Evolutionary conservation across 2,888 invertebrate species (phyloP).

Genomic region (Frankliniella fusca): DNA sequence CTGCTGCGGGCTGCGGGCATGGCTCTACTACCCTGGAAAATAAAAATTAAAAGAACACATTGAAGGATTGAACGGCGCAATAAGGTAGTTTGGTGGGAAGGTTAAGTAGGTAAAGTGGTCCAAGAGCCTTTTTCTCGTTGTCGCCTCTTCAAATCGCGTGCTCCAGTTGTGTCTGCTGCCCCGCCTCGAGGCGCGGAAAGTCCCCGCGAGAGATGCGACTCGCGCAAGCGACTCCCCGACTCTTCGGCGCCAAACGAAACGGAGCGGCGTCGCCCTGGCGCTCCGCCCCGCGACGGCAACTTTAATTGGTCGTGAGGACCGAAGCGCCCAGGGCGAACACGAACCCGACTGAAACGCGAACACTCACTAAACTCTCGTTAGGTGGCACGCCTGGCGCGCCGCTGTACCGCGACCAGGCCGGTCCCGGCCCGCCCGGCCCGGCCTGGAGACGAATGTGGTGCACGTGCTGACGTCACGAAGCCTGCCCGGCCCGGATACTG

Average conservation of each 20-base stretch:
- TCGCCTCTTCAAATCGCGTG: no score
- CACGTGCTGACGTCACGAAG: conserved; percentile 11
- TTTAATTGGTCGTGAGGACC: no score
- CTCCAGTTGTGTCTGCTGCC: no score
- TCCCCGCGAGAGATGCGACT: neutral
- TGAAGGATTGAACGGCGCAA: neutral
- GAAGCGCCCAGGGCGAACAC: no score
- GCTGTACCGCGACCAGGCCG: neutral
- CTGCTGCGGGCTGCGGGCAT: neutral
- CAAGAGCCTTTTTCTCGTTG: no score
- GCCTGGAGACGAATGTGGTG: neutral
- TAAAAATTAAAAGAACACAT: neutral
- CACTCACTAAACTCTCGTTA: neutral
- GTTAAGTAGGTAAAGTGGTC: no score
- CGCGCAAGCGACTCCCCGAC: neutral
- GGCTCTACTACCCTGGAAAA: neutral
- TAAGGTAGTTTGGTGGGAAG: neutral
- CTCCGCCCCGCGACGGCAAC: no score
- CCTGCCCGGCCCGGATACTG: neutral
- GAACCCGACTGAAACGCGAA: neutral
- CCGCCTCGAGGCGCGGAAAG: no score
- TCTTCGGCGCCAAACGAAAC: neutral
- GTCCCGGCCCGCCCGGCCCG: neutral
- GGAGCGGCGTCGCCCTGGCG: neutral
- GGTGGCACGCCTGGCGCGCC: neutral